Base-by-base conservation (phyloP, 1,140 invertebrate species). In the Spodoptera litura region DNA sequence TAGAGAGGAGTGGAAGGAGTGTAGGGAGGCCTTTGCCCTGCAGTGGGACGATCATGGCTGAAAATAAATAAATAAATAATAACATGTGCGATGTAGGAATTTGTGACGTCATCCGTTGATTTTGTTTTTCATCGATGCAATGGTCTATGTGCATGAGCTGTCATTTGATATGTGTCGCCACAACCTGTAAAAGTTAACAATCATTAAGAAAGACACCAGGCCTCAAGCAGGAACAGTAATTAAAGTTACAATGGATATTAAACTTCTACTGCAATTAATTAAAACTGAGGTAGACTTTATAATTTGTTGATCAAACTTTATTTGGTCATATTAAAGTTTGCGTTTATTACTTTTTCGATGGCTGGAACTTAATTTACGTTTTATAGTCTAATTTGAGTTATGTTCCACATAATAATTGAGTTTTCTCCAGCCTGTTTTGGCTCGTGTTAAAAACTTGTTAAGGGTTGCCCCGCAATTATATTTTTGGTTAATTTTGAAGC, bases 191-290 rank as follows among this genome's bases (percentile, higher is more conserved):
- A 59, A 15, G 27, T 15, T 59, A 25, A 15, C 51, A 35, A 35
- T 5, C 66, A 49, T 8, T 38, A n/a, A 20, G 5, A 9, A 72
- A n/a, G 10, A 12, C 70, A 2, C 58, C 51, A 72, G 31, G 15
- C 51, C n/a, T 12, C 55, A 15, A 38, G n/a, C 44, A 20, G 20
- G 35, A 74, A 66, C 44, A 38, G 38, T 66, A 15, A 66, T 66
- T 74, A 59, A 61, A 74, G 13, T 52, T 74, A 44, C 49, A 61
- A 59, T 49, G 51, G 44, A 62, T 74, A 61, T 9, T n/a, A 35
- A 72, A 72, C 55, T 62, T 62, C 10, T 15, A 61, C 31, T 61
- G 13, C 44, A n/a, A 52, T 74, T 31, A 74, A 74, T 74, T 74
- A 52, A 52, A 74, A 52, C 38, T 62, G 59, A 61, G 62, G 62